Evolutionary conservation across 2,797 vertebrate genomes (phyloP).

Genomic region (Potorous gilbertii): DNA sequence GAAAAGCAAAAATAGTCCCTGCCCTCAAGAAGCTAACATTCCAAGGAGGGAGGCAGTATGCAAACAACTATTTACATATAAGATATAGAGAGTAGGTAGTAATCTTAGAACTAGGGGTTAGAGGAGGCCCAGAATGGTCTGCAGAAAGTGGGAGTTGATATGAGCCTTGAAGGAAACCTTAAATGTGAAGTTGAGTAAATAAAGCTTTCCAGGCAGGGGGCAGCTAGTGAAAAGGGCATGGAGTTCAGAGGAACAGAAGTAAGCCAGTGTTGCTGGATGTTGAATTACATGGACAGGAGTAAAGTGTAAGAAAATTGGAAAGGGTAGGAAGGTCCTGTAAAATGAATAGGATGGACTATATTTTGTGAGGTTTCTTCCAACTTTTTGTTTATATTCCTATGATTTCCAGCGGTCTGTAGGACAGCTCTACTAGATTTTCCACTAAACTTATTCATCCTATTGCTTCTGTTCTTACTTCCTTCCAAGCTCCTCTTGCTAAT

Average conservation of each 20-base stretch:
- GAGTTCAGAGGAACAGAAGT: neutral
- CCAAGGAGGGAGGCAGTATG: neutral
- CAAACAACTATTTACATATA: too few relatives aligned
- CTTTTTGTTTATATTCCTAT: too few relatives aligned
- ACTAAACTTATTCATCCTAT: too few relatives aligned
- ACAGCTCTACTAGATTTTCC: too few relatives aligned
- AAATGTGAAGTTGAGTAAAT: neutral
- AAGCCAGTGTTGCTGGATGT: too few relatives aligned
- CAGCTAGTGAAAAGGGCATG: neutral
- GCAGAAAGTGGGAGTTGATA: neutral
- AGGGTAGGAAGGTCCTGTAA: too few relatives aligned
- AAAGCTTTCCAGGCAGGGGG: neutral
- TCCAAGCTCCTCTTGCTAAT: neutral
- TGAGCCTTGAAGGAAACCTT: neutral
- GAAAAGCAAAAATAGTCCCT: neutral
- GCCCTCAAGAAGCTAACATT: neutral
- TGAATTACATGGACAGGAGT: too few relatives aligned
- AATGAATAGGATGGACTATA: too few relatives aligned
- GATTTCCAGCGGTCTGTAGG: too few relatives aligned
- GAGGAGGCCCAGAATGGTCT: neutral
- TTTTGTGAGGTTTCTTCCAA: too few relatives aligned
- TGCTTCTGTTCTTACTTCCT: neutral
- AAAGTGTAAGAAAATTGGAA: too few relatives aligned
- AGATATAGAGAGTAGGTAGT: neutral
- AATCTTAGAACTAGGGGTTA: neutral